Base-by-base conservation (phyloP, 2,113 vertebrate genomes). In the Psilopogon haemacephalus region DNA sequence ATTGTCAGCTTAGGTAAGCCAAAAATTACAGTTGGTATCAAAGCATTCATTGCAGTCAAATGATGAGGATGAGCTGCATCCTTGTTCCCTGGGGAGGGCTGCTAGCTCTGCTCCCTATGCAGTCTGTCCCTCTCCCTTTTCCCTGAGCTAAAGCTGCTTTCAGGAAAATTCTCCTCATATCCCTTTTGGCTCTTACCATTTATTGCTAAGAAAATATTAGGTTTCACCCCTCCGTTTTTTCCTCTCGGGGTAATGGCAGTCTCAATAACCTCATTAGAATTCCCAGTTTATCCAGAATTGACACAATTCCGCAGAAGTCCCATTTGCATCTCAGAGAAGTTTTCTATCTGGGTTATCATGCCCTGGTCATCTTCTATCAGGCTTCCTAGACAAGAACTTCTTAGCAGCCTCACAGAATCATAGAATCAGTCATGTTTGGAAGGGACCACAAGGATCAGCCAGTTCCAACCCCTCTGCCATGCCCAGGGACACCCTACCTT, bases 21-120 rank as follows among this genome's bases (percentile, higher is more conserved):
- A 37, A 52, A 78, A 69, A 62, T 24, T 37, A 86, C 15, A 86
- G 58, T 23, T 74, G 44, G 30, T 92, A 90, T 92, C 50, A 79
- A 84, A 86, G 52, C 63, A 35, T 58, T 82, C 64, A 75, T 28
- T 63, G 59, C 24, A 69, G 58, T 44, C 30, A 28, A 50, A 2
- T 58, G 33, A 46, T 37, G 48, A 74, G 27, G 42, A n/a, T 20
- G 42, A 48, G 24, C 65, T 90, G 32, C 12, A 26, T 69, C 28
- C 20, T 21, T n/a, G 14, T 19, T 55, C 55, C 82, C 28, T 0
- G 3, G 35, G 23, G 46, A 38, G 56, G 24, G 18, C 37, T 81
- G 24, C 30, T 77, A 37, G 16, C 46, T 4, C 0, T 1, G 1
- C 50, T 83, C 50, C 18, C 79, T 24, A 16, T 23, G 59, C 20